Evolutionary conservation across 2,113 vertebrate genomes (phyloP).

Genomic region (Albula glossodonta): DNA sequence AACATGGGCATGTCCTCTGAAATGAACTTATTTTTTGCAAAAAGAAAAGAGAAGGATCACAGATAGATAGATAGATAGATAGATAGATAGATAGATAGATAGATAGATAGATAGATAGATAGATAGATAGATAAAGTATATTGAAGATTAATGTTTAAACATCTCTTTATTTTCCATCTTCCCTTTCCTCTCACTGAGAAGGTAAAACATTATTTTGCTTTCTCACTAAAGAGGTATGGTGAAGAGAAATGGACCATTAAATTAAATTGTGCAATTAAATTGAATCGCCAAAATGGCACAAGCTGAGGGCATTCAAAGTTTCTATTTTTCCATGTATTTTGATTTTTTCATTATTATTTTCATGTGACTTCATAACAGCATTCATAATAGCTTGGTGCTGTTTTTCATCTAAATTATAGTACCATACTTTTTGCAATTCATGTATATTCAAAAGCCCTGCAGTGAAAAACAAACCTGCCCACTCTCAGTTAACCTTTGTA

Average conservation of each 20-base stretch:
- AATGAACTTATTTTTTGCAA: background rate
- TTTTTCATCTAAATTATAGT: background rate
- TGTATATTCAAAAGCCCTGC: background rate
- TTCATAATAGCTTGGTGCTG: background rate
- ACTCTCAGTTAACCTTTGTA: background rate
- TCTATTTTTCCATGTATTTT: conserved; percentile 9
- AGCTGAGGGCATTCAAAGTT: conserved; percentile 24
- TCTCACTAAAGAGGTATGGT: conserved; percentile 21
- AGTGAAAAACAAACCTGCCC: background rate
- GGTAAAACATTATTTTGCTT: conserved; percentile 30
- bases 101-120: no score
- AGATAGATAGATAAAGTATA: background rate
- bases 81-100: no score
- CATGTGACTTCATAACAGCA: background rate
- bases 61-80: no score
- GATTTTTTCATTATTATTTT: background rate
- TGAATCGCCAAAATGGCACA: conserved; percentile 22
- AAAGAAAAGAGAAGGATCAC: background rate
- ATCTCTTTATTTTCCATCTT: conserved; percentile 14
- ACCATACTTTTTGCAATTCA: background rate
- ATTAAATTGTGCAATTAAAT: conserved; percentile 26
- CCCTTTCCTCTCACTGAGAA: background rate
- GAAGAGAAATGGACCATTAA: conserved; percentile 36
- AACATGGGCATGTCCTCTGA: background rate
- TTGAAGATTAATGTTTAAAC: background rate